phyloP scores from a whole-genome alignment of 1,140 invertebrate genomes.

The Drosophila arawakana region DNA sequence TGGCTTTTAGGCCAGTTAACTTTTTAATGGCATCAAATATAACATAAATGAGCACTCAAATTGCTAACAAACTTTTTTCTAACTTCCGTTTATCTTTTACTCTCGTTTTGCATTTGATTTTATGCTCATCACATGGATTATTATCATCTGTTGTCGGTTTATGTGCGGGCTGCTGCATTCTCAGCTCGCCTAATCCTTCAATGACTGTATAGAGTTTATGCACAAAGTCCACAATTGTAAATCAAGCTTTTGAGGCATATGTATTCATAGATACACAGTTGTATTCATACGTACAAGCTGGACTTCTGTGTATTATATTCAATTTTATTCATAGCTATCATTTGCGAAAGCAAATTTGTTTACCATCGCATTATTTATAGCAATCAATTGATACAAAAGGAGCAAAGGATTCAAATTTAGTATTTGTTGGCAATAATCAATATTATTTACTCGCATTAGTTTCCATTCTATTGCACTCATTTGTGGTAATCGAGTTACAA shows the following conservation, averaged over 20 bases:
- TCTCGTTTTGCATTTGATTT: not conserved
- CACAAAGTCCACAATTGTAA: conserved; percentile 5
- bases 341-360: conserved; percentile 8
- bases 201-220: not conserved
- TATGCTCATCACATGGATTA: not conserved
- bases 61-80: conserved; percentile 30
- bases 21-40: conserved; percentile 34
- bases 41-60: conserved; percentile 29
- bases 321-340: conserved; percentile 7
- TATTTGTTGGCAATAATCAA: conserved; percentile 2
- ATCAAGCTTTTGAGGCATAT: not conserved
- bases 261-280: conserved; percentile 3
- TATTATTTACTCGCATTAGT: conserved; percentile 5
- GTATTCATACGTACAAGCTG: not conserved
- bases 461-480: not conserved
- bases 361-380: conserved; percentile 26
- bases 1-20: conserved; percentile 39
- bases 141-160: conserved; percentile 6
- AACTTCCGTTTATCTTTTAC: not conserved
- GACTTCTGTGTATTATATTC: not conserved
- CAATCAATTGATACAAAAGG: not conserved
- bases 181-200: conserved; percentile 2
- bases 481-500: not conserved
- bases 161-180: not conserved
- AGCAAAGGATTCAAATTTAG: too few species aligned